Base-by-base conservation (phyloP, 2,113 vertebrate genomes). In the Pteropus alecto region DNA sequence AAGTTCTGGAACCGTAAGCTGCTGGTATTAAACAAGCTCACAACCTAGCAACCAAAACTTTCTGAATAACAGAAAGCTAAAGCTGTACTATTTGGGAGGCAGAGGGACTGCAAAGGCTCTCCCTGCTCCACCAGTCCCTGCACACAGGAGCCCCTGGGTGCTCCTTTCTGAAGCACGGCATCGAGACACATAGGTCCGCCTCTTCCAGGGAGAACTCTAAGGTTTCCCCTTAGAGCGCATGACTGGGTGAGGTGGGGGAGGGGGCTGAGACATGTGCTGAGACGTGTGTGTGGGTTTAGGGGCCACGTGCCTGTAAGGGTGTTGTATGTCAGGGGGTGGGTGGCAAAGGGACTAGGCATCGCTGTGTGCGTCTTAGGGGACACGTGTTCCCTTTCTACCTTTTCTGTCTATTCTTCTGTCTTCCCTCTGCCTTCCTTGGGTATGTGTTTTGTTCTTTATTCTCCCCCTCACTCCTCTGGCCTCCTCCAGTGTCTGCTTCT, bases 1-100 rank as follows among this genome's bases (percentile, higher is more conserved):
- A 30, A 33, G n/a, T 94, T 96, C 41, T 90, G 43, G 74, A 54
- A 76, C n/a, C 46, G 11, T 16, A 70, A 90, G 46, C 13, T 83
- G 76, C 35, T 92, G 26, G 21, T 88, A 91, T 90, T 91, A 70
- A 77, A 92, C 46, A 22, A 92, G 87, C 26, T 88, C 56, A 95
- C 41, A 91, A 77, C 65, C 81, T 48, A 93, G 77, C 41, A 93
- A 48, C 7, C 26, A 41, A 83, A 96, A 87, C 92, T 93, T 76
- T 79, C 4, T n/a, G 88, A 95, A 61, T 81, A 58, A 88, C 16
- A 7, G 54, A 79, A 90, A 87, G 35, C 19, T 43, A 26, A 68
- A 71, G 46, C 48, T 87, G 48, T 61, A n/a, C 21, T 63, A 63
- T 26, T 28, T 93, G 68, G 68, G 68, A 83, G 86, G n/a, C 61